Evolutionary conservation across 2,113 vertebrate genomes (phyloP).

Genomic region (Callithrix jacchus): DNA sequence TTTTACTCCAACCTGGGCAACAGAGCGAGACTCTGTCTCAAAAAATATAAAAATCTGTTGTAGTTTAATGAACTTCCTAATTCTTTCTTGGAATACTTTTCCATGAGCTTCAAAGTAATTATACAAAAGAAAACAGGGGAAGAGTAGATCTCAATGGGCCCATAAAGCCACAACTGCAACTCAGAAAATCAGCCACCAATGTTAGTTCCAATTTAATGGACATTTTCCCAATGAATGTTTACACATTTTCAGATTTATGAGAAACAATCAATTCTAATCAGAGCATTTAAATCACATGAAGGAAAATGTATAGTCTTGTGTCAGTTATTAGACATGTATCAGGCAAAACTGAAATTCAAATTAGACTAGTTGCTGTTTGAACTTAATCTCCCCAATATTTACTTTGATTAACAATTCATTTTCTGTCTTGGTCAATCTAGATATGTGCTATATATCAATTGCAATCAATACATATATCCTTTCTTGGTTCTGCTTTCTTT

Average conservation of each 20-base stretch:
- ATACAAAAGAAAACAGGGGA: neutral
- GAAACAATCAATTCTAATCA: neutral
- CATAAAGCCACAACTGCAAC: neutral
- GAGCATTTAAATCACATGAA: neutral
- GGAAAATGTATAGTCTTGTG: neutral
- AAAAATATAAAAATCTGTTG: neutral
- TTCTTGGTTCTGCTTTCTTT: neutral
- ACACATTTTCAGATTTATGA: neutral
- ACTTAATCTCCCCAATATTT: neutral
- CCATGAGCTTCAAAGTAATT: neutral
- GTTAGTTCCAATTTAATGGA: neutral
- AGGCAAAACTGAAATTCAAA: slow-evolving; percentile 9
- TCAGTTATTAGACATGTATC: neutral
- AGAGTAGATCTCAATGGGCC: neutral
- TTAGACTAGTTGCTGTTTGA: neutral
- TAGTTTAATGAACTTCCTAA: neutral
- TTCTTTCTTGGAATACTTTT: neutral
- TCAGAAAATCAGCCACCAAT: neutral
- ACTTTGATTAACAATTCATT: neutral
- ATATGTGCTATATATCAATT: neutral
- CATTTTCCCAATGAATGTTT: neutral
- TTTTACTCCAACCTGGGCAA: too few relatives aligned
- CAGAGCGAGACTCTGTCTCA: too few relatives aligned
- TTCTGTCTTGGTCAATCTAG: neutral
- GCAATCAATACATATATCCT: neutral